Conservation (phyloP, 1,140 invertebrate genomes). For the Tetragonula clypearis region DNA sequence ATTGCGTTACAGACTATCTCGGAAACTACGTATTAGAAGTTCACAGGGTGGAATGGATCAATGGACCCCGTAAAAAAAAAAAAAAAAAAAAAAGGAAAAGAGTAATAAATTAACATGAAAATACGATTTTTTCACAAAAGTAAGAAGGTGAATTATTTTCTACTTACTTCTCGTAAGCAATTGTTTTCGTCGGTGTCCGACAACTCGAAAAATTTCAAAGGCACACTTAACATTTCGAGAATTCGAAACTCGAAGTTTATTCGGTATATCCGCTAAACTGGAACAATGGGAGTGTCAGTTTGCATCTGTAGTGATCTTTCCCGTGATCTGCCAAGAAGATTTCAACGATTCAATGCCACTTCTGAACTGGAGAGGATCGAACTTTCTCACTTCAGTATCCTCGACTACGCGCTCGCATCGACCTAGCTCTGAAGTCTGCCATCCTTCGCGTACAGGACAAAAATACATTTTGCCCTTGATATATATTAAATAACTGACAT, state of each 20-base stretch:
- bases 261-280: neutral
- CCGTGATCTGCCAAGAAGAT: constrained; percentile 15
- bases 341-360: constrained; percentile 36
- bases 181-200: no score
- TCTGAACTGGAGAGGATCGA: constrained; percentile 43
- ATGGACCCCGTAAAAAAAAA: no score
- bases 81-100: neutral
- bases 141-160: no score
- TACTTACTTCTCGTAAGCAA: no score
- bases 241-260: constrained; percentile 27
- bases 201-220: neutral
- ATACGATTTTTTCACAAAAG: neutral
- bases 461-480: constrained; percentile 43
- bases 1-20: neutral
- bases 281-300: constrained; percentile 21
- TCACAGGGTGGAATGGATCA: neutral
- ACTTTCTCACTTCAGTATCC: constrained; percentile 43
- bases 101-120: neutral
- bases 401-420: constrained; percentile 13
- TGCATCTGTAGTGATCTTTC: constrained; percentile 11
- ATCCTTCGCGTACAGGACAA: constrained; percentile 13
- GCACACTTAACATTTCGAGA: neutral
- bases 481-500: constrained; percentile 41
- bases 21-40: neutral
- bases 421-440: constrained; percentile 35